Conservation (phyloP, 1,140 invertebrate species). For the Caerostris extrusa region DNA sequence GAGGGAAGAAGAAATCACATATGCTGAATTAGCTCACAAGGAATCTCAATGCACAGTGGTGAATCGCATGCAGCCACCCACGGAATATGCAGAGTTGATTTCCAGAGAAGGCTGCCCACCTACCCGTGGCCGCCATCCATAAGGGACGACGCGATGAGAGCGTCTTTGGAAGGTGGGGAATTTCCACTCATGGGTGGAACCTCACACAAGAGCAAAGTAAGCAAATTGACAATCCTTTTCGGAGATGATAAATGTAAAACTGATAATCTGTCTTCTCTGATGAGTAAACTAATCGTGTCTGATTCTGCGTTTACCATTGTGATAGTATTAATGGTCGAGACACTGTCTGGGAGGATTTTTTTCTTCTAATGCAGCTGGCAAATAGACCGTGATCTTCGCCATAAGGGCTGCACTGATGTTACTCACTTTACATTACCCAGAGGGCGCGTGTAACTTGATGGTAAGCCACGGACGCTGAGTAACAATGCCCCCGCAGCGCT, state of each 20-base stretch:
- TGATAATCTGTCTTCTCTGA: not conserved
- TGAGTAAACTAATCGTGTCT: not conserved
- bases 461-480: too few species aligned
- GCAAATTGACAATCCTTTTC: not conserved
- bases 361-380: too few species aligned
- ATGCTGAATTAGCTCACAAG: conserved; percentile 69
- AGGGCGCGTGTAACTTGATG: too few species aligned
- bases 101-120: conserved; percentile 50
- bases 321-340: too few species aligned
- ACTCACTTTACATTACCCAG: too few species aligned
- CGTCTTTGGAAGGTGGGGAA: conserved; percentile 63
- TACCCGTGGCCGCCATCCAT: conserved; percentile 22
- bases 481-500: too few species aligned
- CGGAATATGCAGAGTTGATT: conserved; percentile 74
- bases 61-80: conserved; percentile 65
- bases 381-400: too few species aligned
- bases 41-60: conserved; percentile 50
- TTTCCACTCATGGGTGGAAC: conserved; percentile 55
- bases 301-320: too few species aligned
- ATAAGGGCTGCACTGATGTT: too few species aligned
- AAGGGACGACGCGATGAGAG: conserved; percentile 18
- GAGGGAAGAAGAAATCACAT: conserved; percentile 73
- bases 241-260: not conserved
- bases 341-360: too few species aligned
- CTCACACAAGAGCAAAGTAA: conserved; percentile 70